Base-by-base conservation (phyloP, 1,140 invertebrate species). In the Formica exsecta region DNA sequence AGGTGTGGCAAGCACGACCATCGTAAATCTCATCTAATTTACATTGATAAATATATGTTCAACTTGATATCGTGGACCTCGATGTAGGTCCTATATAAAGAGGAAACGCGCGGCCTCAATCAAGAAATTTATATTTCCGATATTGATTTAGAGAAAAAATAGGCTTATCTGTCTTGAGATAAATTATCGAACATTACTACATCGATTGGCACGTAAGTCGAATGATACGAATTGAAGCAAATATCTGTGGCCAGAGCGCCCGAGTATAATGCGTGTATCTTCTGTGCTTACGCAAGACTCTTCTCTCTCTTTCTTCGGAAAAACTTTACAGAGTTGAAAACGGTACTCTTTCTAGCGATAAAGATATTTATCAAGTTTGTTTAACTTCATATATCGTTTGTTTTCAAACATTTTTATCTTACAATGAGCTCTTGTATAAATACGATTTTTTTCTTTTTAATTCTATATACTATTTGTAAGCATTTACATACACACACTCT, bases 181-280 rank as follows among this genome's bases (percentile, higher is more conserved):
- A 51, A 51, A 68, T 29, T 68, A 38, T 62, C n/a, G 57, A 76
- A 44, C 16, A 44, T 44, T 76, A 11, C 7, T 41, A 36, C 36
- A 75, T 76, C 73, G 73, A 76, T 76, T 76, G 73, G 29, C 73
- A 41, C 8, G 32, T 36, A 61, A 75, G 73, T 32, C 29, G 6
- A 76, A 62, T 29, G 54, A n/a, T 38, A 41, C 16, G n/a, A 22
- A 16, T 54, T 1, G 29, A 29, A 73, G 29, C 19, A 25, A 61
- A 61, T 16, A 13, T 16, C 8, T 32, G 68, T 25, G 44, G 38
- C 29, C 25, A 13, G 4, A 9, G 6, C 8, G n/a, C 51, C 11
- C 13, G n/a, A n/a, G 16, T 13, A 74, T 22, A 29, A 74, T 36
- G 38, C 48, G 8, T 19, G 13, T 16, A 48, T 9, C n/a, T 22